A percentile compares a stretch with the other conserved stretches of the same genome.
Conservation (phyloP, 2,888 invertebrate species). For the Conus canariensis region DNA sequence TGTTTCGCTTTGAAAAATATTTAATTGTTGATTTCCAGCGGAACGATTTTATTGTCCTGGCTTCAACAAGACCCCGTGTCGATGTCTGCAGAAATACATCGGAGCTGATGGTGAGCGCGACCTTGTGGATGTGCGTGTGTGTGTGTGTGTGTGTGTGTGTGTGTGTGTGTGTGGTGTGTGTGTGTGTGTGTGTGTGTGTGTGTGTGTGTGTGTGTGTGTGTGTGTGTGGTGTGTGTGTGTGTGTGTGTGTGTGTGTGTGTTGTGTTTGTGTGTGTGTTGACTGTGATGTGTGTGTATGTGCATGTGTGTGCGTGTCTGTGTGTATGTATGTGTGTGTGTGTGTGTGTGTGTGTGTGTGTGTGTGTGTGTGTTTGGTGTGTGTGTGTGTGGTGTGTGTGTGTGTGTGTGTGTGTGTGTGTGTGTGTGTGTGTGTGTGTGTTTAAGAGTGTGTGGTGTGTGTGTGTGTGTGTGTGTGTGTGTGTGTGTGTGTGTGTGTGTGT, state of each 20-base stretch:
- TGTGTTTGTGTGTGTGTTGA: background rate
- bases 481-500: too few relatives aligned
- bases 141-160: constrained; percentile 19
- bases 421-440: too few relatives aligned
- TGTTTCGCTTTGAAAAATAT: too few relatives aligned
- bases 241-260: background rate
- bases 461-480: too few relatives aligned
- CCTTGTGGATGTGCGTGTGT: background rate
- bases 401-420: too few relatives aligned
- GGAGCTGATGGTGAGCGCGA: background rate
- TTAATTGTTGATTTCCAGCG: background rate
- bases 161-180: background rate
- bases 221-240: background rate
- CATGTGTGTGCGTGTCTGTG: background rate
- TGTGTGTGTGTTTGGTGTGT: too few relatives aligned
- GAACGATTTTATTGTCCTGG: background rate
- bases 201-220: constrained; percentile 8
- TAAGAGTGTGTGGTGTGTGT: too few relatives aligned
- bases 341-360: background rate
- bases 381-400: too few relatives aligned
- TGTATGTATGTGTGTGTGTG: background rate
- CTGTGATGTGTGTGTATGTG: background rate
- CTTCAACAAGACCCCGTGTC: background rate
- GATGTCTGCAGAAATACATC: constrained; percentile 9
- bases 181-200: background rate